Evolutionary conservation across 2,797 vertebrate species (phyloP).

Genomic region (Eremophila alpestris): DNA sequence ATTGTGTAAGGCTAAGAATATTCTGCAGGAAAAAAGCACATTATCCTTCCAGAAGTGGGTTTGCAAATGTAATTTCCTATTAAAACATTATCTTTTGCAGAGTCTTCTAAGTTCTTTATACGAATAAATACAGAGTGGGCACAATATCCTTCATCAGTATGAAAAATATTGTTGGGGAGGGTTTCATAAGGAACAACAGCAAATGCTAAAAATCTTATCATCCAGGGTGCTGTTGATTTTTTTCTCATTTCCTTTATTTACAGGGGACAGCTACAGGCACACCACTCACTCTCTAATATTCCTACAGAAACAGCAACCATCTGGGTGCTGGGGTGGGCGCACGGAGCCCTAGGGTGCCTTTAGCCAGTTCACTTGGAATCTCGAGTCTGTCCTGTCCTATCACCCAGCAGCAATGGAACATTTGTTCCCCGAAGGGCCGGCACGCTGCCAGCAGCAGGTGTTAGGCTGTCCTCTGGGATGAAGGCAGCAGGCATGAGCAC

Average conservation of each 20-base stretch:
- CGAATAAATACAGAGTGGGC: neutral
- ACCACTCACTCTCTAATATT: conserved; percentile 51
- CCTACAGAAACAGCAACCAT: conserved; percentile 74
- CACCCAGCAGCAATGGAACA: conserved; percentile 81
- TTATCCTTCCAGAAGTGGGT: neutral
- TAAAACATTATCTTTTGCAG: neutral
- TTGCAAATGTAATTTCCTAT: neutral
- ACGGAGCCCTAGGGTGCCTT: conserved; percentile 77
- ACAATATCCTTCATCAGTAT: neutral
- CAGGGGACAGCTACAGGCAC: neutral
- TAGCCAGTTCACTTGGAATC: conserved; percentile 82
- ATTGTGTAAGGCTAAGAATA: neutral
- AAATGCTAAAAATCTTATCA: neutral
- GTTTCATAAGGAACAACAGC: neutral
- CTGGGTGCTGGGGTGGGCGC: conserved; percentile 75
- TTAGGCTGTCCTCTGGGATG: conserved; percentile 85
- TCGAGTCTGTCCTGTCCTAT: conserved; percentile 79
- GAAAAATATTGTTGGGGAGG: neutral
- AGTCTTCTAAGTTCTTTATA: neutral
- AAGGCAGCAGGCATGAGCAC: conserved; percentile 85
- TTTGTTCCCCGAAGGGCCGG: conserved; percentile 82
- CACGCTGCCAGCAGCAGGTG: conserved; percentile 89
- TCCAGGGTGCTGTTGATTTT: neutral
- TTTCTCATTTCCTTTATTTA: conserved; percentile 14
- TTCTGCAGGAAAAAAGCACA: neutral